These are phyloP conservation scores for Vannuccia rotundouncinata DNA, from an alignment of 2,888 invertebrate species.

Conservation along the genomic window DNA sequence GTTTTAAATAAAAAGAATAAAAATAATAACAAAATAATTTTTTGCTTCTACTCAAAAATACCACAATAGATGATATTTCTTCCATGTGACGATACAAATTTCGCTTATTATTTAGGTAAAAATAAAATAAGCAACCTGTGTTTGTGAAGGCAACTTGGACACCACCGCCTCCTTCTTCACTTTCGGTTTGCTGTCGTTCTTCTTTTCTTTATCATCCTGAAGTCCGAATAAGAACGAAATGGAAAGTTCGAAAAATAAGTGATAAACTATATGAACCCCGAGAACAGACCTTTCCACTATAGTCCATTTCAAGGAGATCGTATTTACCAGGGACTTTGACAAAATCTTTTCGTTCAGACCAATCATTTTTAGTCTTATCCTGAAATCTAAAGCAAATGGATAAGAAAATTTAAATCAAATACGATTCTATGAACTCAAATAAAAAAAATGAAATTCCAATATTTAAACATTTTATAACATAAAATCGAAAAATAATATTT, in stretches of 20 bases:
- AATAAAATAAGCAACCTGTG: too few relatives aligned
- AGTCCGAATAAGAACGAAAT: constrained; percentile 2
- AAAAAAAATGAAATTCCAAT: background rate
- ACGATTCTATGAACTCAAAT: background rate
- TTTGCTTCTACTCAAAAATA: too few relatives aligned
- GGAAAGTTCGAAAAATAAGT: too few relatives aligned
- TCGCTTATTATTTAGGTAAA: too few relatives aligned
- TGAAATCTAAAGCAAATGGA: constrained; percentile 50
- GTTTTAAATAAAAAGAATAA: too few relatives aligned
- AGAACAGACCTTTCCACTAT: constrained; percentile 49
- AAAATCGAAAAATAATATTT: background rate
- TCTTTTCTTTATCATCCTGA: constrained; percentile 41
- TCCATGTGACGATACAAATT: too few relatives aligned
- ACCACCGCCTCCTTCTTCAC: constrained; percentile 46
- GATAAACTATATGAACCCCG: too few relatives aligned
- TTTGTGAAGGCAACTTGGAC: constrained; percentile 52
- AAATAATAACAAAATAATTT: too few relatives aligned
- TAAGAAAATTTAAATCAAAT: background rate
- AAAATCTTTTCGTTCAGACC: constrained; percentile 53
- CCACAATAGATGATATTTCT: too few relatives aligned
- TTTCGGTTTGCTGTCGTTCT: constrained; percentile 42
- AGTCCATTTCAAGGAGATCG: constrained; percentile 58
- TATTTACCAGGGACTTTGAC: constrained; percentile 58
- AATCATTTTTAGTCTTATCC: constrained; percentile 59
- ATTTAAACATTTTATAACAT: background rate